Conservation (phyloP, 2,113 vertebrate genomes). For the Lonchura striata region DNA sequence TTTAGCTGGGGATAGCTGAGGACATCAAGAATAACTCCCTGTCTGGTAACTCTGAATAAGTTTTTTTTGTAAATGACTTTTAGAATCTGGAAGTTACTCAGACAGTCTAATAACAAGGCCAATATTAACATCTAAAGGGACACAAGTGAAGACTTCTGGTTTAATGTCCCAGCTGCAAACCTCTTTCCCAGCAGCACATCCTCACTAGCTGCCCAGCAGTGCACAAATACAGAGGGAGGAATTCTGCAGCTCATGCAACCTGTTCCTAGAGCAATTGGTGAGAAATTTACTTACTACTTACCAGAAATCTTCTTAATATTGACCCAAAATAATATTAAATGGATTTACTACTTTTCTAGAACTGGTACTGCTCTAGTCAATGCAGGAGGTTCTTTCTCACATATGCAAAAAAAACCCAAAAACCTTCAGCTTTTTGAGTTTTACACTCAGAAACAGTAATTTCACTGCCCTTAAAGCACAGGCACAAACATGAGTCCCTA, state of each 20-base stretch:
- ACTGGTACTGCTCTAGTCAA: background rate
- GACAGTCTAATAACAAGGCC: background rate
- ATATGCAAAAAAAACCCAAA: background rate
- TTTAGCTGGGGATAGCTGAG: background rate
- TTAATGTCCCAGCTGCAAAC: background rate
- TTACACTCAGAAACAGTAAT: background rate
- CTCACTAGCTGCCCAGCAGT: background rate
- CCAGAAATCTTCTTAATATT: background rate
- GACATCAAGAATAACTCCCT: background rate
- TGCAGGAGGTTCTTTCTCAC: background rate
- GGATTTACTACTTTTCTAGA: background rate
- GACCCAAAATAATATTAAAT: background rate
- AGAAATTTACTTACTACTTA: background rate
- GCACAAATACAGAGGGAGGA: background rate
- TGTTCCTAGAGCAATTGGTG: background rate
- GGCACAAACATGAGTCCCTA: background rate
- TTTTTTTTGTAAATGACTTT: background rate
- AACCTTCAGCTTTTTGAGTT: background rate
- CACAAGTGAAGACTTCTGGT: background rate
- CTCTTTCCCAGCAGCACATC: background rate
- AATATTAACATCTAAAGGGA: background rate
- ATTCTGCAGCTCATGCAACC: background rate
- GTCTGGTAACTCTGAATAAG: background rate
- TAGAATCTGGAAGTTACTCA: slow-evolving; percentile 8
- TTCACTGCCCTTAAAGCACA: background rate